phyloP scores from a whole-genome alignment of 2,888 invertebrate genomes.

The Phlogophora meticulosa region DNA sequence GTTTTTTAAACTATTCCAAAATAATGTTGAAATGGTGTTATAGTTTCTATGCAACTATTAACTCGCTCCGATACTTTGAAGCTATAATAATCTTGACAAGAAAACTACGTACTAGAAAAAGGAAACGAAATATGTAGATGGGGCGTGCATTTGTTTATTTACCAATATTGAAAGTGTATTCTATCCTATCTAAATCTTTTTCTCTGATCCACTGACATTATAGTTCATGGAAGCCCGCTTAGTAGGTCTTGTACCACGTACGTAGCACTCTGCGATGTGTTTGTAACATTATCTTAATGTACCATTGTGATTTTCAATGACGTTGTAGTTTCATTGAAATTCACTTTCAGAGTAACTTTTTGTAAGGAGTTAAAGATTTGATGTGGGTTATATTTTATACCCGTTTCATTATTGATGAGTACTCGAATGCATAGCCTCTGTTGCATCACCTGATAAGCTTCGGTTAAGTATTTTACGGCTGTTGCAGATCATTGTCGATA shows the following conservation, averaged over 20 bases:
- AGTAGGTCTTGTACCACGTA: constrained; percentile 8
- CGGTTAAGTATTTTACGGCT: not conserved
- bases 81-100: too few species aligned
- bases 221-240: constrained; percentile 18
- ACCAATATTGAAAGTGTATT: too few species aligned
- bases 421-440: too few species aligned
- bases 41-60: too few species aligned
- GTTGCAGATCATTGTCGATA: not conserved
- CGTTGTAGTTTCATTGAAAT: constrained; percentile 20
- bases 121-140: too few species aligned
- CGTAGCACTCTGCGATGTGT: constrained; percentile 2
- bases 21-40: too few species aligned
- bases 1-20: too few species aligned
- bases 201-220: not conserved
- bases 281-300: constrained; percentile 48
- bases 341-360: constrained; percentile 13
- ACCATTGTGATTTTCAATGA: constrained; percentile 31
- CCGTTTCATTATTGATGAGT: not conserved
- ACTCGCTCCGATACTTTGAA: too few species aligned
- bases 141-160: too few species aligned
- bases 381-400: constrained; percentile 1
- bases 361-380: constrained; percentile 2
- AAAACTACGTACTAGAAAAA: too few species aligned
- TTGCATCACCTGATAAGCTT: not conserved
- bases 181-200: too few species aligned